Percentiles rank a stretch among this genome's conserved stretches.
Evolutionary conservation across 2,113 vertebrate species (phyloP).

Genomic region (Zapus hudsonius): DNA sequence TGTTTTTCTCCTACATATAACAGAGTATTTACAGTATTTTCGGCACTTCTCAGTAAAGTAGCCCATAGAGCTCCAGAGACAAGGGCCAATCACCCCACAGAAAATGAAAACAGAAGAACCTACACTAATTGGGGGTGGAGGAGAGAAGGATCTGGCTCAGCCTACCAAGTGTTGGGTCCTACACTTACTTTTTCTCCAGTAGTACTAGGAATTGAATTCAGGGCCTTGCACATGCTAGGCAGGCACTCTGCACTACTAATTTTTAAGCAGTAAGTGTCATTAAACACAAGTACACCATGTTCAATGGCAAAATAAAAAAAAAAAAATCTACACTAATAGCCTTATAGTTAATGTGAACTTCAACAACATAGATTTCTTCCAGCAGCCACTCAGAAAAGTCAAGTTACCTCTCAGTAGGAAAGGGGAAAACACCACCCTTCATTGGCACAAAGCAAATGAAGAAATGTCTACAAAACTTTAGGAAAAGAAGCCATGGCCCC

Average conservation of each 20-base stretch:
- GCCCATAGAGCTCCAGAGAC: not conserved
- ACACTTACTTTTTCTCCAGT: not conserved
- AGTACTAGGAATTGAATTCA: not conserved
- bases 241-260: not conserved
- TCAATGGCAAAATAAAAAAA: constrained; percentile 11
- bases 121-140: too few relatives aligned
- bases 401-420: not conserved
- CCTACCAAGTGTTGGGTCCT: not conserved
- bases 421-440: not conserved
- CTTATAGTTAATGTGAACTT: not conserved
- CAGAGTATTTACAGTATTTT: not conserved
- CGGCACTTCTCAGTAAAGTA: not conserved
- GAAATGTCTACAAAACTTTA: constrained; percentile 1
- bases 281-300: not conserved
- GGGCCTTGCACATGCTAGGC: not conserved
- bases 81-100: not conserved
- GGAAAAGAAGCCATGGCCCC: not conserved
- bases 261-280: constrained; percentile 3
- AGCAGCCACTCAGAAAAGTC: not conserved
- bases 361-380: not conserved
- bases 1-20: not conserved
- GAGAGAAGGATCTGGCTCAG: not conserved
- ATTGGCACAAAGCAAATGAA: not conserved
- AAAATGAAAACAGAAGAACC: not conserved
- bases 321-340: not conserved